These are phyloP conservation scores for Alcis repandata DNA, from an alignment of 2,888 invertebrate species.

Conservation along the genomic window DNA sequence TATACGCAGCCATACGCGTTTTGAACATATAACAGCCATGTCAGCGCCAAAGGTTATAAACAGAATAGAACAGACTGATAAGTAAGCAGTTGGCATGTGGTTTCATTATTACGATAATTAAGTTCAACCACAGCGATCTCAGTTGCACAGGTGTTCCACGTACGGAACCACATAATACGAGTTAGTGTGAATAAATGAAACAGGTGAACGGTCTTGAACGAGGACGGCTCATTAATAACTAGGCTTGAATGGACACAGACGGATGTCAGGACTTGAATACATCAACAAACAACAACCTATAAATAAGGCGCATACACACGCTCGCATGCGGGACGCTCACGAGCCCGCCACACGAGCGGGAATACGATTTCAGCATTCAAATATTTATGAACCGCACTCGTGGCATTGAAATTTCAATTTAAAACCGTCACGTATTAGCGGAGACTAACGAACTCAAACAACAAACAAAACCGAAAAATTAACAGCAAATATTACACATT, in stretches of 20 bases:
- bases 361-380: conserved; percentile 29
- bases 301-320: background rate
- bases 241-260: conserved; percentile 42
- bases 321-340: conserved; percentile 28
- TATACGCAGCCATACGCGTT: too few relatives aligned
- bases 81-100: background rate
- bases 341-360: conserved; percentile 14
- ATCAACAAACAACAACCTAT: conserved; percentile 22
- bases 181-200: conserved; percentile 23
- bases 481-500: conserved; percentile 47
- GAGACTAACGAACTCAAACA: conserved; percentile 50
- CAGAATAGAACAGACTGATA: too few relatives aligned
- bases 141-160: conserved; percentile 43
- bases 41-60: too few relatives aligned
- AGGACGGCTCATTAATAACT: conserved; percentile 44
- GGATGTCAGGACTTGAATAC: conserved; percentile 37
- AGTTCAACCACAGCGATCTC: background rate
- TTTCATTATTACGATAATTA: background rate
- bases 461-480: conserved; percentile 50
- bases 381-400: conserved; percentile 34
- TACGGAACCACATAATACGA: conserved; percentile 23
- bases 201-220: conserved; percentile 41
- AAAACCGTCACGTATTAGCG: conserved; percentile 46
- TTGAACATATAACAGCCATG: too few relatives aligned
- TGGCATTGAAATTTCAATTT: conserved; percentile 46